Evolutionary conservation across 2,888 invertebrate species (phyloP).

Genomic region (Holacanthella duospinosa): DNA sequence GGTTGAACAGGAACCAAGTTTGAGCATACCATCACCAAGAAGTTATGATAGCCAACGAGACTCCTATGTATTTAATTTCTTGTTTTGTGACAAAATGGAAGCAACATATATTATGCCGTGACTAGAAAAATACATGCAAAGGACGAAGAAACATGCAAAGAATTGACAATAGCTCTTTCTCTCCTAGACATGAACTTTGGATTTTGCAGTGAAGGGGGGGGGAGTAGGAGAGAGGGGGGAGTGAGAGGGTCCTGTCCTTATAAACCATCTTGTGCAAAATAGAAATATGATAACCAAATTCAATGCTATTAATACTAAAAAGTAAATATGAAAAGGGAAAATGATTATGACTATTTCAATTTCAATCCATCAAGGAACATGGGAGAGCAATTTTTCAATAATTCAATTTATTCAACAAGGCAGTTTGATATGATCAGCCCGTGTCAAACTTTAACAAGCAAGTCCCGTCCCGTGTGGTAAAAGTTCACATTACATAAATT

Average conservation of each 20-base stretch:
- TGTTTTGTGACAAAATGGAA: conserved; percentile 3
- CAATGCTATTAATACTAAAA: not conserved
- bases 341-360: not conserved
- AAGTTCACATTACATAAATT: too few relatives aligned
- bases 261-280: not conserved
- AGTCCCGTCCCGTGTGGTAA: too few relatives aligned
- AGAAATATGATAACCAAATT: not conserved
- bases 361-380: not conserved
- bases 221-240: not conserved
- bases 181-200: not conserved
- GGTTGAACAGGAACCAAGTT: too few relatives aligned
- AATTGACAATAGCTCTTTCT: not conserved
- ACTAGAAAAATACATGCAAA: not conserved
- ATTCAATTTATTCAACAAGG: not conserved
- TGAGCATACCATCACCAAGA: too few relatives aligned
- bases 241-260: not conserved
- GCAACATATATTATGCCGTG: not conserved
- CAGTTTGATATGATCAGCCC: not conserved
- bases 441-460: not conserved
- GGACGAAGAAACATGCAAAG: conserved; percentile 1
- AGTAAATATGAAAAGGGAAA: not conserved
- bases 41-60: too few relatives aligned
- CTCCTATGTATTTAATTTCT: too few relatives aligned
- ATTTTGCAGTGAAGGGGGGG: not conserved
- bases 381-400: too few relatives aligned